phyloP scores from a whole-genome alignment of 2,797 vertebrate genomes.

The Rousettus madagascariensis region DNA sequence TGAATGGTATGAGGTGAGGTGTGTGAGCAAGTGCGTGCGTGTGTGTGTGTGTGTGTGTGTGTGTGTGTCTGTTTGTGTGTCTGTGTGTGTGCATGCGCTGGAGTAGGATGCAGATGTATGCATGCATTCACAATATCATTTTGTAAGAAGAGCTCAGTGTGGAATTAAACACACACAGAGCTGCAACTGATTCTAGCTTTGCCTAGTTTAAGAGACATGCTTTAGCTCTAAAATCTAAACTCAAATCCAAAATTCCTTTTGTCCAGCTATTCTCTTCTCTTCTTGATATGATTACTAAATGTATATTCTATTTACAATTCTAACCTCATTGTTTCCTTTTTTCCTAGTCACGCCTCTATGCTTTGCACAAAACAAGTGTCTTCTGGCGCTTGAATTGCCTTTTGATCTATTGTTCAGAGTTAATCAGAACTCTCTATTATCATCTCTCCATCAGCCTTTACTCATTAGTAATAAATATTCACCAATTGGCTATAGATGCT shows the following conservation, averaged over 20 bases:
- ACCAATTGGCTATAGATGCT: not conserved
- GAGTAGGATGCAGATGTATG: not conserved
- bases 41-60: not conserved
- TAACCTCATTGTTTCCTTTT: not conserved
- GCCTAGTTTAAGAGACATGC: not conserved
- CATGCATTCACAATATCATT: not conserved
- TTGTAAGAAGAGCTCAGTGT: not conserved
- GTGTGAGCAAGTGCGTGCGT: not conserved
- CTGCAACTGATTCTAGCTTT: not conserved
- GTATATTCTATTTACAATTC: not conserved
- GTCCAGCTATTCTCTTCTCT: not conserved
- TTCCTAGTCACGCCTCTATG: not conserved
- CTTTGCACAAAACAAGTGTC: not conserved
- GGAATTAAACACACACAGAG: not conserved
- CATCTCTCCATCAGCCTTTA: not conserved
- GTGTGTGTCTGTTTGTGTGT: too few relatives aligned
- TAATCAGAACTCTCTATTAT: not conserved
- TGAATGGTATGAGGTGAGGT: not conserved
- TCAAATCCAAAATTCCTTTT: constrained; percentile 15
- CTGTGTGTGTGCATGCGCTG: not conserved
- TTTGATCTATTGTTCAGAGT: not conserved
- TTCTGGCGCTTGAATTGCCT: not conserved
- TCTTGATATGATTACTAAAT: not conserved
- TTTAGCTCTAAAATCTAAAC: not conserved
- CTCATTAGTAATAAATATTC: not conserved